Percentiles rank a stretch among this genome's conserved stretches.
phyloP scores from a whole-genome alignment of 2,797 vertebrate species.

The Helicolenus hilgendorfi region DNA sequence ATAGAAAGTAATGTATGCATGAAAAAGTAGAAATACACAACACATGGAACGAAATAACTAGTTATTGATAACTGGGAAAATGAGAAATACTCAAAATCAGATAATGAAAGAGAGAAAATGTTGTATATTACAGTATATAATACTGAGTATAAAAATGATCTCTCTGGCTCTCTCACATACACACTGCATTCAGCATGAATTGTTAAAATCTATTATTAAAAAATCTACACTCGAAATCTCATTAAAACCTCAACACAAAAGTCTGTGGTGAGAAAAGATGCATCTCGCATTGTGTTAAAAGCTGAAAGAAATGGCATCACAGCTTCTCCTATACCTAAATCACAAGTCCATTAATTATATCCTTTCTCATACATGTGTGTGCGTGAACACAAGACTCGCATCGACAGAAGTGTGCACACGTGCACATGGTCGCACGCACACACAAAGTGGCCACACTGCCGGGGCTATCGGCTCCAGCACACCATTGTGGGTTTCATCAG shows the following conservation, averaged over 20 bases:
- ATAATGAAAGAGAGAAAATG: not conserved
- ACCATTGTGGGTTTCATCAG: constrained; percentile 63
- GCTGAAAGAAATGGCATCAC: not conserved
- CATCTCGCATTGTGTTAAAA: not conserved
- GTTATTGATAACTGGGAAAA: not conserved
- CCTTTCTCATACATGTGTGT: not conserved
- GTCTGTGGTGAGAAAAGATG: not conserved
- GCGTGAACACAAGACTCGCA: not conserved
- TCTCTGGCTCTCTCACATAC: not conserved
- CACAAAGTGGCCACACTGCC: constrained; percentile 29
- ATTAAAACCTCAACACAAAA: constrained; percentile 19
- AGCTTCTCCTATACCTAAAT: constrained; percentile 7
- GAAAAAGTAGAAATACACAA: not conserved
- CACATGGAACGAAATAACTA: not conserved
- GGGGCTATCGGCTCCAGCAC: constrained; percentile 37
- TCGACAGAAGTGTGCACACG: constrained; percentile 17
- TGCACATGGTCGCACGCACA: constrained; percentile 17
- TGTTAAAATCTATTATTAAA: not conserved
- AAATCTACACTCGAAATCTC: not conserved
- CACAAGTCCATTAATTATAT: constrained; percentile 18
- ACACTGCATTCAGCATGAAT: not conserved
- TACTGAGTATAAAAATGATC: not conserved
- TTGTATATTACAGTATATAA: not conserved
- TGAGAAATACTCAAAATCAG: not conserved
- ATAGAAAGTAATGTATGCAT: not conserved